Evolutionary conservation across 2,888 invertebrate species (phyloP).

Genomic region (Drosophila sordidula): DNA sequence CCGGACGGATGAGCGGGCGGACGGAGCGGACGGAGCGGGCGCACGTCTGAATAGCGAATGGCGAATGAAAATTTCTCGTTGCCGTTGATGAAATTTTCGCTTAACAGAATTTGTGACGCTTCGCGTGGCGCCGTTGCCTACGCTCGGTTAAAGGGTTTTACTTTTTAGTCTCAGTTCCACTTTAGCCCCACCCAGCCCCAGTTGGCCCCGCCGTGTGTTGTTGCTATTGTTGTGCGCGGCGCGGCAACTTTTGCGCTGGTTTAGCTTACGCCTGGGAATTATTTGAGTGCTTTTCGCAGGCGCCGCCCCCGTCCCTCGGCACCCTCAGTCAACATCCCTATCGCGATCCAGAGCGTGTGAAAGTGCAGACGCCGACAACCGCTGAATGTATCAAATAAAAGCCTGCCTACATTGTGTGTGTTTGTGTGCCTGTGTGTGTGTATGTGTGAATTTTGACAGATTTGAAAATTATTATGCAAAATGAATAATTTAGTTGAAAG

Average conservation of each 20-base stretch:
- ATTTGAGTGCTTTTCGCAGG: slow-evolving; percentile 77
- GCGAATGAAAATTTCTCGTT: slow-evolving; percentile 68
- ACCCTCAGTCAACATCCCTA: slow-evolving; percentile 29
- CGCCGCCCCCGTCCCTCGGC: slow-evolving; percentile 4
- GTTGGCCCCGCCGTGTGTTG: neutral
- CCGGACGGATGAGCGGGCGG: slow-evolving; percentile 23
- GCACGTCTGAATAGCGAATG: slow-evolving; percentile 62
- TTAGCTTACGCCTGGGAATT: slow-evolving; percentile 81
- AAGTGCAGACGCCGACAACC: slow-evolving; percentile 75
- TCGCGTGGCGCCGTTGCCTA: slow-evolving; percentile 54
- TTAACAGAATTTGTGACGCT: slow-evolving; percentile 81
- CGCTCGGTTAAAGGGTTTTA: slow-evolving; percentile 78
- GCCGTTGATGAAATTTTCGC: slow-evolving; percentile 81
- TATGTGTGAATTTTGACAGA: slow-evolving; percentile 78
- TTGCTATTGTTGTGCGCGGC: slow-evolving; percentile 69
- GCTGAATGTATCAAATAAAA: slow-evolving; percentile 66
- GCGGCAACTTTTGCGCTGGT: slow-evolving; percentile 77
- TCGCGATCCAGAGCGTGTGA: slow-evolving; percentile 69
- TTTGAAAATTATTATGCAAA: slow-evolving; percentile 83
- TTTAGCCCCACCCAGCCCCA: slow-evolving; percentile 15
- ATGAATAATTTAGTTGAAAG: slow-evolving; percentile 83
- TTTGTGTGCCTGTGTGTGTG: slow-evolving; percentile 25
- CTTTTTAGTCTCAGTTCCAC: slow-evolving; percentile 69
- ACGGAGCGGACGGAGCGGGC: neutral
- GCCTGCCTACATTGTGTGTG: slow-evolving; percentile 44